phyloP scores from a whole-genome alignment of 1,140 invertebrate species.

The Bombus turneri region DNA sequence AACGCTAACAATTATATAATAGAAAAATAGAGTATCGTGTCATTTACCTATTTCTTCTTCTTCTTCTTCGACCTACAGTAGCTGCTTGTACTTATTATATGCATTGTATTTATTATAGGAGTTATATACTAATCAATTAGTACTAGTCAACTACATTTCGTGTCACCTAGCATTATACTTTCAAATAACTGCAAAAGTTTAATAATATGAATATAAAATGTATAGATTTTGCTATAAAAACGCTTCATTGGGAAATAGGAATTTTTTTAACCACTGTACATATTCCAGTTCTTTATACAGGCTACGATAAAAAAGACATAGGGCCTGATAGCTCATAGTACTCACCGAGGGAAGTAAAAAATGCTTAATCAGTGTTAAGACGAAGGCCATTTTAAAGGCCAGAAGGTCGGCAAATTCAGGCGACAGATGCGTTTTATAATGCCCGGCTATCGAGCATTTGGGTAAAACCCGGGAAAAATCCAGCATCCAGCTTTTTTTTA shows the following conservation, averaged over 20 bases:
- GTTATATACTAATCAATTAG: too few species aligned
- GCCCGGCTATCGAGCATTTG: neutral
- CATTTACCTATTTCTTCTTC: neutral
- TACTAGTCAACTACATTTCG: too few species aligned
- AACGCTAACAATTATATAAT: neutral
- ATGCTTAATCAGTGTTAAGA: constrained; percentile 2
- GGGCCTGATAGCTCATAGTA: neutral
- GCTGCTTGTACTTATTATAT: too few species aligned
- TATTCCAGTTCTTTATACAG: neutral
- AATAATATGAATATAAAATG: too few species aligned
- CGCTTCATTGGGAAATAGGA: too few species aligned
- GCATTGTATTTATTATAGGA: too few species aligned
- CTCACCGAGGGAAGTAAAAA: neutral
- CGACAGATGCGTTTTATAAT: neutral
- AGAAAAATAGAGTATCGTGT: neutral
- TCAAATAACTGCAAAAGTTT: too few species aligned
- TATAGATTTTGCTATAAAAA: too few species aligned
- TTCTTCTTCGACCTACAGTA: neutral
- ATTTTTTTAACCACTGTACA: neutral
- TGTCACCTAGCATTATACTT: too few species aligned
- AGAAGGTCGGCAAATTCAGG: neutral
- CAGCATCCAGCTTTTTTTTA: neutral
- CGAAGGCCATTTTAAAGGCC: neutral
- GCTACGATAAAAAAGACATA: neutral
- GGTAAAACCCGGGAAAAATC: neutral